These are phyloP conservation scores for Calliopum simillimum DNA, from an alignment of 2,888 invertebrate genomes.

Conservation along the genomic window DNA sequence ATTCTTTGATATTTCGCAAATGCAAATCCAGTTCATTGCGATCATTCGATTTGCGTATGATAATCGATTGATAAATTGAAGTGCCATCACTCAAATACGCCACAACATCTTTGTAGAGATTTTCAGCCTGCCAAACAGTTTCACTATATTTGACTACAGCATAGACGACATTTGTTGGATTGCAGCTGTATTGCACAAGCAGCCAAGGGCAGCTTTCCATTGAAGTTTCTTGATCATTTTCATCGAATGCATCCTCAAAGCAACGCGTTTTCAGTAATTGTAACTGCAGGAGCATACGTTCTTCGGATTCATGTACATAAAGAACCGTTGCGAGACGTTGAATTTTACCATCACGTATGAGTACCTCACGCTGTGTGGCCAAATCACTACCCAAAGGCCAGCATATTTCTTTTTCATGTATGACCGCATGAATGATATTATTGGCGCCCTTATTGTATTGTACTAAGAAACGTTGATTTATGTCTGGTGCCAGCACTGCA, in stretches of 20 bases:
- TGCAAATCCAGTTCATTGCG: conserved; percentile 42
- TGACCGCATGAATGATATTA: conserved; percentile 49
- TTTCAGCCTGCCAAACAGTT: conserved; percentile 53
- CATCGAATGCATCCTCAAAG: conserved; percentile 48
- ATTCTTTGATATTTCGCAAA: conserved; percentile 33
- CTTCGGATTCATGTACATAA: conserved; percentile 47
- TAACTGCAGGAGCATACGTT: conserved; percentile 50
- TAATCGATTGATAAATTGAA: conserved; percentile 51
- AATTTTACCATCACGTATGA: conserved; percentile 42
- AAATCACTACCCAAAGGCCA: conserved; percentile 45
- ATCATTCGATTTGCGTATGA: conserved; percentile 50
- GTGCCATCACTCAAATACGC: conserved; percentile 51
- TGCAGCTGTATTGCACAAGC: conserved; percentile 56
- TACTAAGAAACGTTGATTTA: conserved; percentile 45
- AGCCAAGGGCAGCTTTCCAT: conserved; percentile 47
- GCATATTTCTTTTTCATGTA: conserved; percentile 44
- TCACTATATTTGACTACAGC: conserved; percentile 48
- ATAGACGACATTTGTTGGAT: conserved; percentile 50
- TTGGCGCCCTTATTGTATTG: conserved; percentile 45
- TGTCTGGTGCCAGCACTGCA: conserved; percentile 31
- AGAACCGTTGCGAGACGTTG: conserved; percentile 49
- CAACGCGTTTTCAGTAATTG: conserved; percentile 51
- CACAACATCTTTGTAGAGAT: conserved; percentile 54
- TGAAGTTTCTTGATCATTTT: not conserved
- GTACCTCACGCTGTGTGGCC: conserved; percentile 31